These are phyloP conservation scores for Nephotettix cincticeps DNA, from an alignment of 1,140 invertebrate species.

Conservation along the genomic window DNA sequence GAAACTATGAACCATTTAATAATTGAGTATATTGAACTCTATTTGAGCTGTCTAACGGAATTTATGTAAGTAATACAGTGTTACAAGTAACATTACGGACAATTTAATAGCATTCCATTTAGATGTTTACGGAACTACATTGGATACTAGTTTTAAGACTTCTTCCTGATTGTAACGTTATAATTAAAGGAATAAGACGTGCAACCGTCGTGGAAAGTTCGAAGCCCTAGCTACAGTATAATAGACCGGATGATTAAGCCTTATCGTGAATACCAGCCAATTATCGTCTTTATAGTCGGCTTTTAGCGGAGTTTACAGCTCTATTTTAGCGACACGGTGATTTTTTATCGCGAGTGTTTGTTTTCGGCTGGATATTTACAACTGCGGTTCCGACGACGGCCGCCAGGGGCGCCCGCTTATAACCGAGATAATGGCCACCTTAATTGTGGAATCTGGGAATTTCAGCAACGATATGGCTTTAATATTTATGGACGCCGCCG, in stretches of 20 bases:
- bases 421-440: neutral
- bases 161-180: too few relatives aligned
- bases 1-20: too few relatives aligned
- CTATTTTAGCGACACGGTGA: neutral
- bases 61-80: too few relatives aligned
- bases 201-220: too few relatives aligned
- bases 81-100: too few relatives aligned
- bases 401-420: neutral
- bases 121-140: too few relatives aligned
- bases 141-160: too few relatives aligned
- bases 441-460: conserved; percentile 17
- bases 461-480: conserved; percentile 17
- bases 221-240: neutral
- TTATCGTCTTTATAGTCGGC: conserved; percentile 1
- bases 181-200: too few relatives aligned
- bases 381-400: neutral
- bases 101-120: too few relatives aligned
- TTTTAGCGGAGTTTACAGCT: conserved; percentile 10
- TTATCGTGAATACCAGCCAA: conserved; percentile 7
- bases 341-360: conserved; percentile 7
- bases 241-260: conserved; percentile 8
- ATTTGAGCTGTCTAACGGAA: too few relatives aligned
- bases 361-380: conserved; percentile 1
- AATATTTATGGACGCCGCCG: conserved; percentile 7
- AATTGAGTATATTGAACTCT: too few relatives aligned